Evolutionary conservation across 2,797 vertebrate genomes (phyloP).

Genomic region (Rachycentron canadum): DNA sequence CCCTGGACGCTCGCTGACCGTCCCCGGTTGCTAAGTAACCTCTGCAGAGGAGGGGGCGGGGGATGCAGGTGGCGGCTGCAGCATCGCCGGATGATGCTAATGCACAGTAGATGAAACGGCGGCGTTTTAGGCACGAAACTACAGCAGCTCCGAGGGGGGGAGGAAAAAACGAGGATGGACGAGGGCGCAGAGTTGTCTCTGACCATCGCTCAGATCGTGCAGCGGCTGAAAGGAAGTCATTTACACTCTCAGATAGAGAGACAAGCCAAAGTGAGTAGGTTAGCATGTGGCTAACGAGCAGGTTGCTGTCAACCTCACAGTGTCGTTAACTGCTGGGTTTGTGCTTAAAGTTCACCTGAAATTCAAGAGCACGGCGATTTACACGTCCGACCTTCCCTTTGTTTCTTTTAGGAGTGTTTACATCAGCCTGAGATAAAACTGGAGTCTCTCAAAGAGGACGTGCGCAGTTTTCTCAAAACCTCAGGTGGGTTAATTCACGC

Average conservation of each 20-base stretch:
- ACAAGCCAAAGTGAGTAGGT: constrained; percentile 93
- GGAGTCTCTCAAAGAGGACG: constrained; percentile 95
- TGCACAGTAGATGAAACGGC: not conserved
- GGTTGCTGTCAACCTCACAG: constrained; percentile 10
- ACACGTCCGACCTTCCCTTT: not conserved
- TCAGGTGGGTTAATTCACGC: constrained; percentile 93
- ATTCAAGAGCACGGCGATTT: not conserved
- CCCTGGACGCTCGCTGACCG: constrained; percentile 13
- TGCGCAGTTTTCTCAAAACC: constrained; percentile 91
- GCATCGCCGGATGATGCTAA: constrained; percentile 39
- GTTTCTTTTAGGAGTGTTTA: constrained; percentile 88
- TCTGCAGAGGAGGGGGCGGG: constrained; percentile 16
- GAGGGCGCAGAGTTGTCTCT: constrained; percentile 89
- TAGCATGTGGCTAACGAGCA: constrained; percentile 71
- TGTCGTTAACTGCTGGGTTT: not conserved
- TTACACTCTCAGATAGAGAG: constrained; percentile 95
- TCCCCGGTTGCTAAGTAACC: constrained; percentile 82
- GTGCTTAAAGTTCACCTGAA: not conserved
- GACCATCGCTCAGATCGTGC: constrained; percentile 92
- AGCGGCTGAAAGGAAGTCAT: constrained; percentile 90
- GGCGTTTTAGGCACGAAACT: not conserved
- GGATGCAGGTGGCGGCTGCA: constrained; percentile 4
- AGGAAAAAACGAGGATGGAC: constrained; percentile 86
- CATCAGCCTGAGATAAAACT: constrained; percentile 93
- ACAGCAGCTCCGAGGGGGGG: not conserved